Evolutionary conservation across 2,113 vertebrate species (phyloP), one percentile per base, ranked within the genome.

Genomic region (Ciconia boyciana): DNA sequence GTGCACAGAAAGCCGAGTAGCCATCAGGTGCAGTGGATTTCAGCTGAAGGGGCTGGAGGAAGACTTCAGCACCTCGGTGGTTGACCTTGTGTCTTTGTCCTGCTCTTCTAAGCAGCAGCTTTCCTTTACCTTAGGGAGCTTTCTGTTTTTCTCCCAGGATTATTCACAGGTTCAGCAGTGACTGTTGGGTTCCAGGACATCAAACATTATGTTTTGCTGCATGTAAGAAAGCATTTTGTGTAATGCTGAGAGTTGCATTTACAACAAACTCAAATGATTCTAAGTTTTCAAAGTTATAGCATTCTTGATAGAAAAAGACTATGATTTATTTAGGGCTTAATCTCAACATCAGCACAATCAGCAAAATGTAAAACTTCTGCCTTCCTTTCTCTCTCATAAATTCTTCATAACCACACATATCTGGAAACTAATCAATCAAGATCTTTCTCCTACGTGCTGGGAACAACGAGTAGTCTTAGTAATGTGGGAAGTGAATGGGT

Each of bases 291-390:
- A 13, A 83, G 86, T 34, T 20, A 44, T 0, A 70, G 34, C 55
- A 3, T 54, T 75, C 91, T 16, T 29, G 83, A 43, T 77, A 78
- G 76, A 57, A 83, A 91, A 83, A 34, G 10, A 3, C 74, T 7
- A 0, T 87, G 93, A 94, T 87, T 96, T 87, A 91, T 87, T 64
- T 75, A 29, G 60, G n/a, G 14, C 83, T 91, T 91, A 84, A 96
- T 84, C 77, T 95, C 57, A 7, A 25, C 52, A 84, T 41, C 72
- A 36, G 70, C 55, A 32, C 74, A 54, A 75, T 91, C 90, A 90
- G 77, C 84, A 84, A 89, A 89, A 93, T 32, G 68, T 24, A 55
- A 54, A 83, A 51, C 55, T 92, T 77, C 69, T 64, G 77, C 81
- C 60, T 87, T 75, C 34, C 84, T 84, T 91, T 84, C 69, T 68